Percentiles rank a stretch among this genome's conserved stretches.
Evolutionary conservation across 2,888 invertebrate species (phyloP).

Genomic region (Sinopyrophorus schimmeli): DNA sequence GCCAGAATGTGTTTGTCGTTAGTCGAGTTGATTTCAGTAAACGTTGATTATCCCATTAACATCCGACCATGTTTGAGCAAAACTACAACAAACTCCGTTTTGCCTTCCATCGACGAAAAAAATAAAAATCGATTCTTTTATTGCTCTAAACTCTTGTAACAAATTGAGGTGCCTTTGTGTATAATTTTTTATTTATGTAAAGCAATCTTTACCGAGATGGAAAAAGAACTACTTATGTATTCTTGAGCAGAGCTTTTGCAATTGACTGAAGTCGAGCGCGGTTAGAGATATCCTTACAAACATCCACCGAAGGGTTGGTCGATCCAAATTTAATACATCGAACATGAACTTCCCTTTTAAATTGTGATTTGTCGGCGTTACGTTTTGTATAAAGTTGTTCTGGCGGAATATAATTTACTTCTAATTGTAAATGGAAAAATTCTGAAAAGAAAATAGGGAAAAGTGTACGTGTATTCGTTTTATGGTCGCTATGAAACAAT

Average conservation of each 20-base stretch:
- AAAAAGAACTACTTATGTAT: slow-evolving; percentile 13
- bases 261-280: slow-evolving; percentile 9
- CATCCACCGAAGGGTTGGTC: slow-evolving; percentile 5
- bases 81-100: too few relatives aligned
- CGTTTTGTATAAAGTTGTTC: slow-evolving; percentile 1
- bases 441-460: neutral
- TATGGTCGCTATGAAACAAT: slow-evolving; percentile 17
- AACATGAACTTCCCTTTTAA: slow-evolving; percentile 12
- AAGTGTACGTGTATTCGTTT: slow-evolving; percentile 10
- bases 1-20: too few relatives aligned
- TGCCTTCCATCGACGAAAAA: too few relatives aligned
- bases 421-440: slow-evolving; percentile 4
- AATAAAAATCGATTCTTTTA: neutral
- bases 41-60: too few relatives aligned
- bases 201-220: slow-evolving; percentile 7
- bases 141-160: slow-evolving; percentile 6
- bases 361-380: slow-evolving; percentile 11
- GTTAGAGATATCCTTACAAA: slow-evolving; percentile 15
- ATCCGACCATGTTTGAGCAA: too few relatives aligned
- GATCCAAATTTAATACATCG: slow-evolving; percentile 13
- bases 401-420: neutral
- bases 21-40: too few relatives aligned
- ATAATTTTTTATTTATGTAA: slow-evolving; percentile 9
- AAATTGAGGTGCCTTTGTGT: slow-evolving; percentile 14
- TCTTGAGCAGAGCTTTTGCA: slow-evolving; percentile 8